Evolutionary conservation across 1,140 invertebrate genomes (phyloP).

Genomic region (Ceratosolen fusciceps): DNA sequence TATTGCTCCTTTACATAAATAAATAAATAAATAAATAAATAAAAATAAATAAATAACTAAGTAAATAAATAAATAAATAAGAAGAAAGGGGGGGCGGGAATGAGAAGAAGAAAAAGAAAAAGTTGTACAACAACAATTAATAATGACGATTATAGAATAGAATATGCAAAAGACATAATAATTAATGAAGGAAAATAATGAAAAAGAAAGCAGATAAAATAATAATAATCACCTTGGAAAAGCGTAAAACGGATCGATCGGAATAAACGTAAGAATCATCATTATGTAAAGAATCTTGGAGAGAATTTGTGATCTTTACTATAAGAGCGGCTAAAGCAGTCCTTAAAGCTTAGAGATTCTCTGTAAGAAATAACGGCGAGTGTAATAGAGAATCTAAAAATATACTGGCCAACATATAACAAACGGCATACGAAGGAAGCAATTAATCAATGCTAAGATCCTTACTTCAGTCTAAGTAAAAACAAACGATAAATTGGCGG

Average conservation of each 20-base stretch:
- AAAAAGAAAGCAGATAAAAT: too few relatives aligned
- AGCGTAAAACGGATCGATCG: background rate
- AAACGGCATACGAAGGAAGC: background rate
- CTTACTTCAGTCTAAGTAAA: constrained; percentile 2
- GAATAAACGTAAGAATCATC: too few relatives aligned
- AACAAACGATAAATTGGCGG: background rate
- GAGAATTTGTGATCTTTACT: background rate
- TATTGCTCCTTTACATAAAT: too few relatives aligned
- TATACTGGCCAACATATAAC: background rate
- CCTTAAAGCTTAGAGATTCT: background rate
- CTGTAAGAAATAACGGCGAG: background rate
- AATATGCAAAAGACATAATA: too few relatives aligned
- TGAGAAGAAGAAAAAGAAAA: too few relatives aligned
- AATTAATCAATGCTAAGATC: constrained; percentile 24
- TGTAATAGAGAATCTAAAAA: constrained; percentile 11
- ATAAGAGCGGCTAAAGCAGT: background rate
- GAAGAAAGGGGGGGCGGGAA: too few relatives aligned
- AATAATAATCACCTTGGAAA: background rate
- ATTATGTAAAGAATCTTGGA: background rate
- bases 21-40: too few relatives aligned
- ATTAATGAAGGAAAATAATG: too few relatives aligned
- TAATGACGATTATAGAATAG: too few relatives aligned
- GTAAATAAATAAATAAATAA: too few relatives aligned
- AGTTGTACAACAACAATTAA: too few relatives aligned
- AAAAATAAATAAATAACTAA: too few relatives aligned